Percentiles rank a stretch among this genome's conserved stretches.
Evolutionary conservation across 1,140 invertebrate species (phyloP).

Genomic region (Anadara kagoshimensis): DNA sequence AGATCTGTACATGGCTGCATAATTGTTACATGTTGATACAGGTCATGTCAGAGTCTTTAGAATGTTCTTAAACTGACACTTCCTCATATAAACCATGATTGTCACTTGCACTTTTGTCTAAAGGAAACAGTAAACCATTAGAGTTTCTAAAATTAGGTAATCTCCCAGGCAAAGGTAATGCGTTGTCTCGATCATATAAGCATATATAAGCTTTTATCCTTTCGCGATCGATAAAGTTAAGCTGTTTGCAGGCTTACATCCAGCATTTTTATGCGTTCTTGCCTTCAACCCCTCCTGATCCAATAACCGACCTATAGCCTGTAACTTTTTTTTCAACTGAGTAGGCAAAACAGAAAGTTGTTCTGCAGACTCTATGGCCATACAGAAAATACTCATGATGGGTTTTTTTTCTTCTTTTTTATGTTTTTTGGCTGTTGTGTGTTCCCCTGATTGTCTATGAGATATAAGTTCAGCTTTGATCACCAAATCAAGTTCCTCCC

Average conservation of each 20-base stretch:
- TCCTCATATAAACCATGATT: no score
- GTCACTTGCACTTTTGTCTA: no score
- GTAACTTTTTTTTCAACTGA: conserved; percentile 11
- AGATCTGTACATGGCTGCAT: no score
- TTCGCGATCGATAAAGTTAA: conserved; percentile 30
- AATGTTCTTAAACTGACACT: no score
- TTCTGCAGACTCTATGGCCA: conserved; percentile 5
- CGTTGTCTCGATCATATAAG: conserved; percentile 42
- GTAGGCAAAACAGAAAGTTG: conserved; percentile 23
- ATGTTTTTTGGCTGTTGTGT: conserved; percentile 23
- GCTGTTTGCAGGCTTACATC: conserved; percentile 27
- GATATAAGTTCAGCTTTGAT: conserved; percentile 24
- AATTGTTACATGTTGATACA: no score
- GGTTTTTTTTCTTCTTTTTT: conserved; percentile 19
- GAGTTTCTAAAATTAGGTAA: conserved; percentile 38
- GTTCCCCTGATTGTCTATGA: conserved; percentile 9
- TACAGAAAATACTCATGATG: no score
- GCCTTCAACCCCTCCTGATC: no score
- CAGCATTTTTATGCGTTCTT: no score
- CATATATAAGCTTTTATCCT: conserved; percentile 38
- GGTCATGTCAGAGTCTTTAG: no score
- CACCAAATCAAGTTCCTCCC: conserved; percentile 12
- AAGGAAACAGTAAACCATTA: conserved; percentile 39
- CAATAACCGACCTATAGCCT: no score
- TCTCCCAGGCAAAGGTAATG: conserved; percentile 45